Conservation (phyloP, 2,888 invertebrate species). For the Branchipolynoe longqiensis region DNA sequence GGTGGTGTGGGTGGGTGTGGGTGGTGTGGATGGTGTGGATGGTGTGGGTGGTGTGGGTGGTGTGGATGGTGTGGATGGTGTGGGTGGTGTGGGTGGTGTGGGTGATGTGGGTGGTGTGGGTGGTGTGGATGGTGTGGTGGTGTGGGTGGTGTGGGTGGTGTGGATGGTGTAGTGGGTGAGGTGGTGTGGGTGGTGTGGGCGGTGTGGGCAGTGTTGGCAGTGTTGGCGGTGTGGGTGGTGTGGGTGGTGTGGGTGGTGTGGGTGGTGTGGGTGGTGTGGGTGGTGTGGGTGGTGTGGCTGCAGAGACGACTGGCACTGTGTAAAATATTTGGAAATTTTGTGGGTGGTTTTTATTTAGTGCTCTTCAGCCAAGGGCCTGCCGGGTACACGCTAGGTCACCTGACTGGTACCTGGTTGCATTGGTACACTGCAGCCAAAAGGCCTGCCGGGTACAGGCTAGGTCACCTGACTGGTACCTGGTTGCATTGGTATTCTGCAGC, state of each 20-base stretch:
- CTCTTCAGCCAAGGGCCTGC: too few species aligned
- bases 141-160: conserved; percentile 1
- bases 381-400: too few species aligned
- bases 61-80: conserved; percentile 6
- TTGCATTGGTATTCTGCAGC: too few species aligned
- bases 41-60: neutral
- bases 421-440: too few species aligned
- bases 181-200: neutral
- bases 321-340: too few species aligned
- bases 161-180: too few species aligned
- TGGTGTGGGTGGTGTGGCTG: neutral
- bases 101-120: neutral
- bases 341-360: too few species aligned
- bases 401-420: too few species aligned
- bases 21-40: neutral
- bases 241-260: neutral
- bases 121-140: too few species aligned
- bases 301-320: conserved; percentile 24
- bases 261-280: conserved; percentile 15
- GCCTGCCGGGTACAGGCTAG: too few species aligned
- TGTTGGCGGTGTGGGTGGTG: neutral
- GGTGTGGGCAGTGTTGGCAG: too few species aligned
- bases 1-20: conserved; percentile 19
- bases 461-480: too few species aligned
- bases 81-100: conserved; percentile 9